Evolutionary conservation across 2,797 vertebrate genomes (phyloP).

Genomic region (Galagoides demidoff): DNA sequence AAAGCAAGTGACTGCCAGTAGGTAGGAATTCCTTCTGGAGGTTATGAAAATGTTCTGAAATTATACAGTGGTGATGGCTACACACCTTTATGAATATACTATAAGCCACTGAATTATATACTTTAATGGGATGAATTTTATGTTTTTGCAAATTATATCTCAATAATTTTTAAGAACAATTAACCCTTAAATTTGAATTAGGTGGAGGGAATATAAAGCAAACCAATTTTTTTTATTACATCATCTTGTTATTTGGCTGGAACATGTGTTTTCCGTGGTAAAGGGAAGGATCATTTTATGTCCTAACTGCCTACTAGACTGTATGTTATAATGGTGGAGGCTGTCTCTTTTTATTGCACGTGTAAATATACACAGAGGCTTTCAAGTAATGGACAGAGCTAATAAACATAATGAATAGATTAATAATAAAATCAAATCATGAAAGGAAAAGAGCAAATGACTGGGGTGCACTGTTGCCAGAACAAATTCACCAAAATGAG

Average conservation of each 20-base stretch:
- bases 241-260: neutral
- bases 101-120: neutral
- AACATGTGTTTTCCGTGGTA: neutral
- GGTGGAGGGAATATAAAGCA: neutral
- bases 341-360: constrained; percentile 38
- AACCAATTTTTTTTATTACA: neutral
- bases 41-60: neutral
- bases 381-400: constrained; percentile 63
- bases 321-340: neutral
- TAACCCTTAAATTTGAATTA: constrained; percentile 12
- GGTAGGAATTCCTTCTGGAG: neutral
- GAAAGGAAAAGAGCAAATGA: constrained; percentile 68
- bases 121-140: neutral
- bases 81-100: neutral
- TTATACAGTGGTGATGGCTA: neutral
- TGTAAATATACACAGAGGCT: constrained; percentile 62
- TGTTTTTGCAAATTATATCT: neutral
- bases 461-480: constrained; percentile 49
- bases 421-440: constrained; percentile 74
- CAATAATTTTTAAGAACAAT: neutral
- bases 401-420: constrained; percentile 75
- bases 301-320: neutral
- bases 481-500: constrained; percentile 61
- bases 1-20: neutral
- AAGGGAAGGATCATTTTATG: neutral